phyloP scores from a whole-genome alignment of 2,113 vertebrate species.

The Mixornis gularis region DNA sequence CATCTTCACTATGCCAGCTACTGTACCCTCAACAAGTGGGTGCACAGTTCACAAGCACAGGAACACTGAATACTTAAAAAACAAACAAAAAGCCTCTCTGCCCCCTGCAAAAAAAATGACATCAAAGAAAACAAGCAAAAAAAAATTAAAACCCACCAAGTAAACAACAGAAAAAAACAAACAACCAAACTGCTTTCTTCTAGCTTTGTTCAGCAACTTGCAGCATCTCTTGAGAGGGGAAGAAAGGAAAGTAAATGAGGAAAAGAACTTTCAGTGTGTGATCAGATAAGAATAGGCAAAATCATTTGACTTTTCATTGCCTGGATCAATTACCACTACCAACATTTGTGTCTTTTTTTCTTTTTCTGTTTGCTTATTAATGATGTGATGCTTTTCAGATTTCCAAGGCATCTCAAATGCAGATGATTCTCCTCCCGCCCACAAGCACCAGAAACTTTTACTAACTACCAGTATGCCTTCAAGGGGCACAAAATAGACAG shows the following conservation, averaged over 20 bases:
- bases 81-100: background rate
- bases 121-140: background rate
- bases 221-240: background rate
- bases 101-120: fast-evolving
- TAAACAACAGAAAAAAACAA: background rate
- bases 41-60: background rate
- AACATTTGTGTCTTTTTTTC: background rate
- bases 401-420: background rate
- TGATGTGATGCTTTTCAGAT: background rate
- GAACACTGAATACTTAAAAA: background rate
- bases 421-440: background rate
- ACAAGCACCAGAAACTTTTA: background rate
- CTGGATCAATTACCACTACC: background rate
- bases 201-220: background rate
- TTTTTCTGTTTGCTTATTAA: background rate
- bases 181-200: background rate
- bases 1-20: background rate
- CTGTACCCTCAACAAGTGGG: background rate
- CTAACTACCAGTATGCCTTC: background rate
- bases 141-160: background rate
- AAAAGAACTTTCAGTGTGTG: background rate
- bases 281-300: background rate
- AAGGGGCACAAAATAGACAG: background rate
- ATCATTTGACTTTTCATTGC: background rate
- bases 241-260: background rate